Conservation (phyloP, 2,888 invertebrate genomes). For the Drosophila lacicola region DNA sequence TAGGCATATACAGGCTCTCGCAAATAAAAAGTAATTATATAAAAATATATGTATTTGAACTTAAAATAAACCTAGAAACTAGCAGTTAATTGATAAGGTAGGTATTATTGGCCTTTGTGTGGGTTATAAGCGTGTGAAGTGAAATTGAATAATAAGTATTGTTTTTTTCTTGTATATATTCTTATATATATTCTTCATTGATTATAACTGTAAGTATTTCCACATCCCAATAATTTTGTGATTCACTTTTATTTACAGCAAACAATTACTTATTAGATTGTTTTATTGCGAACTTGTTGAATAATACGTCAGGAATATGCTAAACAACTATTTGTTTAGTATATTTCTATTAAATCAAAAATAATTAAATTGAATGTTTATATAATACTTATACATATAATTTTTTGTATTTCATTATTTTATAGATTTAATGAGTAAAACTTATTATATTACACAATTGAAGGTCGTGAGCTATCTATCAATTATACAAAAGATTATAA, state of each 20-base stretch:
- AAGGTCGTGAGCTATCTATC: not conserved
- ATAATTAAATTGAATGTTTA: no score
- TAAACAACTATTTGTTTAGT: no score
- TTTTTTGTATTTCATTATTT: not conserved
- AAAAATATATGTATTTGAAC: not conserved
- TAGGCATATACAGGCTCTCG: not conserved
- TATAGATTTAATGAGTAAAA: no score
- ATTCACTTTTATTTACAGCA: not conserved
- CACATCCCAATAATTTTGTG: not conserved
- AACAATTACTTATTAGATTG: not conserved
- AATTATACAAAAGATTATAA: not conserved
- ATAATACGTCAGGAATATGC: no score
- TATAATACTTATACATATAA: not conserved
- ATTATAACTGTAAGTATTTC: not conserved
- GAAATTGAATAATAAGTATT: slow-evolving; percentile 8
- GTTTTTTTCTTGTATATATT: not conserved
- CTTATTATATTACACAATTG: not conserved
- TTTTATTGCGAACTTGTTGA: not conserved
- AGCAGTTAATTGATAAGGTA: slow-evolving; percentile 31
- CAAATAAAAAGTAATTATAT: not conserved
- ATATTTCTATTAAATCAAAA: no score
- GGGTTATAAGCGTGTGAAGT: not conserved
- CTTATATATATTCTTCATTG: not conserved
- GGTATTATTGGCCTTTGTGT: slow-evolving; percentile 6
- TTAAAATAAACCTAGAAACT: slow-evolving; percentile 18